These are phyloP conservation scores for Campoletis sonorensis DNA, from an alignment of 1,140 invertebrate species.

Conservation along the genomic window DNA sequence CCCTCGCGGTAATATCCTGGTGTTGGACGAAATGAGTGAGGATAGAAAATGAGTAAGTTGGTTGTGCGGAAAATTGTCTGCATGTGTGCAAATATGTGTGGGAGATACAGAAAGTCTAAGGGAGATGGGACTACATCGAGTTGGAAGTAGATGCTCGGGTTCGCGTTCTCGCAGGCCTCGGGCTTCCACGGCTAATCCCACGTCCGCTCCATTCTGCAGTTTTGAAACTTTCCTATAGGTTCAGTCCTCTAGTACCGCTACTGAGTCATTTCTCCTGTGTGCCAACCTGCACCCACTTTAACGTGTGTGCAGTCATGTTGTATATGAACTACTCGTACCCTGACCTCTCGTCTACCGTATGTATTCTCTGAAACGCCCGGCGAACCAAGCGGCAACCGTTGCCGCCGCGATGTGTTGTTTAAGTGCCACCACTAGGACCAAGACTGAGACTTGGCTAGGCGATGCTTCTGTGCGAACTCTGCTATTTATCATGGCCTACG, in stretches of 20 bases:
- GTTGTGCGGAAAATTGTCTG: conserved; percentile 19
- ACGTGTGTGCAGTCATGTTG: background rate
- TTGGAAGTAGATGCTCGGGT: conserved; percentile 27
- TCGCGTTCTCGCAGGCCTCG: conserved; percentile 19
- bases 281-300: conserved; percentile 28
- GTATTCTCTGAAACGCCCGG: conserved; percentile 29
- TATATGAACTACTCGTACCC: background rate
- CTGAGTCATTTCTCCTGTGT: conserved; percentile 26
- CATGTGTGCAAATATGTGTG: background rate
- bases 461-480: conserved; percentile 54
- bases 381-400: conserved; percentile 25
- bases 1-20: conserved; percentile 47
- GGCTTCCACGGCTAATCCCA: conserved; percentile 64
- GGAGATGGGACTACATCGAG: conserved; percentile 16
- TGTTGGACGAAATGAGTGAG: conserved; percentile 30
- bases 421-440: conserved; percentile 59
- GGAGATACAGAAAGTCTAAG: conserved; percentile 19
- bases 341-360: conserved; percentile 5
- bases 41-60: conserved; percentile 18
- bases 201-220: conserved; percentile 71
- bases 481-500: conserved; percentile 63
- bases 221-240: conserved; percentile 71
- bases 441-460: conserved; percentile 24
- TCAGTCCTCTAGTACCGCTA: conserved; percentile 51
- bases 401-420: conserved; percentile 56